A percentile compares a stretch with the other conserved stretches of the same genome.
Conservation (phyloP, 2,113 vertebrate genomes). For the Puffinus mauretanicus region DNA sequence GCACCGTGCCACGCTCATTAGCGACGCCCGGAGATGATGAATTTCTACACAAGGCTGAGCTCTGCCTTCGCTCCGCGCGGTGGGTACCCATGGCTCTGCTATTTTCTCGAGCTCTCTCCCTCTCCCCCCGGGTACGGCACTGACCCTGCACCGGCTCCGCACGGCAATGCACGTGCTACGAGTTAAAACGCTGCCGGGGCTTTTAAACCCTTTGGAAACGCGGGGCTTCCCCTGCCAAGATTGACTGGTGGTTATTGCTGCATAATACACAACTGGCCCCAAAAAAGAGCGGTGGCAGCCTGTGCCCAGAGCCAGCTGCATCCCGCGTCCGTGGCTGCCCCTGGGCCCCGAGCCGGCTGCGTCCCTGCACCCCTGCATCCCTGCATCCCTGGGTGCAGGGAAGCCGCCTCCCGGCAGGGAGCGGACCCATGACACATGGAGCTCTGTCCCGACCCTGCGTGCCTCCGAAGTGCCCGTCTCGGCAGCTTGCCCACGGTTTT, state of each 20-base stretch:
- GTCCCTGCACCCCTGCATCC: background rate
- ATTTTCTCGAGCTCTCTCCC: background rate
- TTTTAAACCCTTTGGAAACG: background rate
- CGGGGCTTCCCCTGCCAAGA: background rate
- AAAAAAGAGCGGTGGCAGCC: background rate
- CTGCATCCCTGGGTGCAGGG: background rate
- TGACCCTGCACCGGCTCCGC: background rate
- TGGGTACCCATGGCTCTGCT: background rate
- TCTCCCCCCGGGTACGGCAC: background rate
- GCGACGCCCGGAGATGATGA: background rate
- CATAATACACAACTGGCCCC: background rate
- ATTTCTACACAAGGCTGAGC: background rate
- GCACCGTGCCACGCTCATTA: background rate
- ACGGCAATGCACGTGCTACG: rapidly evolving
- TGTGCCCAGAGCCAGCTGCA: background rate
- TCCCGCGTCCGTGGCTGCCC: background rate
- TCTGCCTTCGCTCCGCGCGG: background rate
- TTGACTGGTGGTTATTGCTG: constrained; percentile 16
- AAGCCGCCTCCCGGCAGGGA: rapidly evolving
- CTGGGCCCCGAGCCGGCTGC: background rate
- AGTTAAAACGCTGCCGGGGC: background rate
- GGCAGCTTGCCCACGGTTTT: rapidly evolving
- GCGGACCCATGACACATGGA: rapidly evolving
- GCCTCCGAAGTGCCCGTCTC: background rate
- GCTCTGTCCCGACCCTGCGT: background rate